Evolutionary conservation across 1,140 invertebrate species (phyloP).

Genomic region (Globodera rostochiensis): DNA sequence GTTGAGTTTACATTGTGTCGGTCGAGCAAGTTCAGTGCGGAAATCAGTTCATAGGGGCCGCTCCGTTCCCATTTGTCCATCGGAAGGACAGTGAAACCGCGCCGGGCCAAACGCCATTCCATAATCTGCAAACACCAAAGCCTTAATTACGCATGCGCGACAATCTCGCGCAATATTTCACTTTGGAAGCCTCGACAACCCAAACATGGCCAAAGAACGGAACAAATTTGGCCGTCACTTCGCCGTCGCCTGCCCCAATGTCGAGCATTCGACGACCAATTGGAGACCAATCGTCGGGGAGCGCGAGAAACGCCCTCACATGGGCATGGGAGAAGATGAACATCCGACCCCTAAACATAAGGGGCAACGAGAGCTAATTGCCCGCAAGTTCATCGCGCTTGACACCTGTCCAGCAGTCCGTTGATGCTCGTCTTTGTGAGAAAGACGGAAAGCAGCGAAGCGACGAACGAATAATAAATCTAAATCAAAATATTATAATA

Average conservation of each 20-base stretch:
- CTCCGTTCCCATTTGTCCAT: conserved; percentile 75
- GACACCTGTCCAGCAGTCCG: conserved; percentile 75
- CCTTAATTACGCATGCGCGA: not conserved
- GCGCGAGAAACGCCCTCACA: conserved; percentile 73
- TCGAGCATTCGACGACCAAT: conserved; percentile 73
- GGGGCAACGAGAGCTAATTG: not conserved
- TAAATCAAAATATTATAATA: conserved; percentile 73
- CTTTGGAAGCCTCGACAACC: conserved; percentile 80
- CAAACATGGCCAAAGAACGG: conserved; percentile 73
- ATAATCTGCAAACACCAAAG: conserved; percentile 43
- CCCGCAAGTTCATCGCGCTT: not conserved
- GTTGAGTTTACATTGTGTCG: conserved; percentile 73
- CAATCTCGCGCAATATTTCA: conserved; percentile 65
- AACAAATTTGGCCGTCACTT: conserved; percentile 78
- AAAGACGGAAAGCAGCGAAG: conserved; percentile 75
- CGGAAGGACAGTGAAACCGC: conserved; percentile 75
- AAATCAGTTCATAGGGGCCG: conserved; percentile 76
- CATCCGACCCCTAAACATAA: conserved; percentile 77
- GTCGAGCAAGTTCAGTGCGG: conserved; percentile 86
- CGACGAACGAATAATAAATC: conserved; percentile 76
- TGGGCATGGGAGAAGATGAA: conserved; percentile 83
- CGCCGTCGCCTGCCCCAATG: conserved; percentile 87
- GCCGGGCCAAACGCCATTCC: conserved; percentile 55
- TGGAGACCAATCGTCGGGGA: conserved; percentile 52
- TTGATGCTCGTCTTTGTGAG: conserved; percentile 82